phyloP scores from a whole-genome alignment of 2,888 invertebrate species.

The Camponotus fellah region DNA sequence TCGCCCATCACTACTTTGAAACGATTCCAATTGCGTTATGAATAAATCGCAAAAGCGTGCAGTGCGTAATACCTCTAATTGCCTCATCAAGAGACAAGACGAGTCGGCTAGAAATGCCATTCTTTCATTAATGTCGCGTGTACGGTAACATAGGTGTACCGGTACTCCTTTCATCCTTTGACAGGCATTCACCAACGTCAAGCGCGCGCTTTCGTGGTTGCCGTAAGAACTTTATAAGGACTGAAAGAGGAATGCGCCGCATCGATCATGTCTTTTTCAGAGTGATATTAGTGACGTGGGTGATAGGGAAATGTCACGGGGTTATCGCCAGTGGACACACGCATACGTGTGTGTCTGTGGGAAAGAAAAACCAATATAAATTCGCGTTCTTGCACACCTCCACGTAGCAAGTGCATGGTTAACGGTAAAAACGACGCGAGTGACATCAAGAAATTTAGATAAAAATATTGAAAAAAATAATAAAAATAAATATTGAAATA shows the following conservation, averaged over 20 bases:
- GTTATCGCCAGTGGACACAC: conserved; percentile 49
- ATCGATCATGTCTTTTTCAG: conserved; percentile 80
- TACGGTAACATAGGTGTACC: conserved; percentile 47
- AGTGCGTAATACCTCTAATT: conserved; percentile 47
- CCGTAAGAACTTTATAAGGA: conserved; percentile 64
- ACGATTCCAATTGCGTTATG: conserved; percentile 22
- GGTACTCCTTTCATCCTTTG: conserved; percentile 55
- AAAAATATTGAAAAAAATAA: not conserved
- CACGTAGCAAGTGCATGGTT: not conserved
- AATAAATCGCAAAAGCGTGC: conserved; percentile 35
- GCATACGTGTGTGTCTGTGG: not conserved
- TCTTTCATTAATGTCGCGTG: conserved; percentile 54
- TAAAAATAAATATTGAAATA: not conserved
- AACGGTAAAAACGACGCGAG: too few species aligned
- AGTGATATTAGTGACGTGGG: conserved; percentile 81
- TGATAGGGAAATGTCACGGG: conserved; percentile 80
- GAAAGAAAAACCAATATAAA: not conserved
- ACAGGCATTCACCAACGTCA: conserved; percentile 48
- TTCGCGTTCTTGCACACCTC: not conserved
- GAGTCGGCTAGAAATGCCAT: conserved; percentile 46
- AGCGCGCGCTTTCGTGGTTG: conserved; percentile 32
- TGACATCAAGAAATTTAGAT: not conserved
- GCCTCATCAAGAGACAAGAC: conserved; percentile 51
- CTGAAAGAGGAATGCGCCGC: conserved; percentile 67
- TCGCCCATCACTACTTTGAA: too few species aligned